Percentiles rank a stretch among this genome's conserved stretches.
Conservation (phyloP, 92 coral and sea anemone species). For the Diadumene lineata region DNA sequence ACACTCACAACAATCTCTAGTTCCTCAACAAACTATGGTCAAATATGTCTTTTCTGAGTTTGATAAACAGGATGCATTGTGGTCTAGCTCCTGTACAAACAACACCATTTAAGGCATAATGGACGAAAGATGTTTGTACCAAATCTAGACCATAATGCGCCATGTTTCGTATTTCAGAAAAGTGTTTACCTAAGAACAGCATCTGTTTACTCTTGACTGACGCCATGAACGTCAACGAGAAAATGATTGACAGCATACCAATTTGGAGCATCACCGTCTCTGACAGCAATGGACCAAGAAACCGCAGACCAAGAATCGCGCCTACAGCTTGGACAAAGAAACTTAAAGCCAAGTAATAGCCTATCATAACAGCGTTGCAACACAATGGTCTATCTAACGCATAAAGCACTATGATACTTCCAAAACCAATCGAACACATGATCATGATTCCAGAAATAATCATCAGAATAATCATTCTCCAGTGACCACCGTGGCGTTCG, state of each 20-base stretch:
- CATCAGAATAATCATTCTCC: constrained; percentile 82
- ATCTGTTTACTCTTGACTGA: constrained; percentile 67
- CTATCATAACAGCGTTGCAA: constrained; percentile 88
- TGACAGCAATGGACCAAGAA: constrained; percentile 65
- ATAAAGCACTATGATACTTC: constrained; percentile 89
- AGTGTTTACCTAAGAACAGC: constrained; percentile 69
- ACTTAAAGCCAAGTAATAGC: constrained; percentile 88
- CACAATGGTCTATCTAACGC: constrained; percentile 94
- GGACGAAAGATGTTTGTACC: too few relatives aligned
- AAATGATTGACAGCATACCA: constrained; percentile 76
- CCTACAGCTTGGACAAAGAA: constrained; percentile 95
- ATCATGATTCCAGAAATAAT: constrained; percentile 88
- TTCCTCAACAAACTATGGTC: too few relatives aligned
- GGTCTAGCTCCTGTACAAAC: too few relatives aligned
- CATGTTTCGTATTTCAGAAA: not conserved
- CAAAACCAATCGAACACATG: constrained; percentile 91
- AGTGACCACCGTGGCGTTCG: constrained; percentile 70
- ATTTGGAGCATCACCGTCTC: constrained; percentile 73
- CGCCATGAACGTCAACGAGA: constrained; percentile 82
- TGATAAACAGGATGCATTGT: too few relatives aligned
- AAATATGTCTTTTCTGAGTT: too few relatives aligned
- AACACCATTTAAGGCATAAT: too few relatives aligned
- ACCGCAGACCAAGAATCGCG: constrained; percentile 84
- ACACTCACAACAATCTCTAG: too few relatives aligned
- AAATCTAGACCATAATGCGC: too few relatives aligned